phyloP scores from a whole-genome alignment of 92 coral and sea anemone genomes.

The Heteractis magnifica region DNA sequence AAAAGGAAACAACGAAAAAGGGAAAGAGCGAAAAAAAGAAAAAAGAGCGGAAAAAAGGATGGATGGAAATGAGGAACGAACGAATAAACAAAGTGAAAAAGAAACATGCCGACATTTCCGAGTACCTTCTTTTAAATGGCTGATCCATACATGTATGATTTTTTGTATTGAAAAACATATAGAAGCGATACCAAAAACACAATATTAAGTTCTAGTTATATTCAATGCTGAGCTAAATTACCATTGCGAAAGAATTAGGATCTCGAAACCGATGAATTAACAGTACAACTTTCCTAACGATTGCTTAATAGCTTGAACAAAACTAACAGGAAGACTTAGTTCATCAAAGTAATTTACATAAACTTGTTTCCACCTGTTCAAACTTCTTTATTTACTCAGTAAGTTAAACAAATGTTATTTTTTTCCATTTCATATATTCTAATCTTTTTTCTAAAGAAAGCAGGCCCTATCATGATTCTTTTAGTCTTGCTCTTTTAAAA shows the following conservation, averaged over 20 bases:
- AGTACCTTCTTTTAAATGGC: not conserved
- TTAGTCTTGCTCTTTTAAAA: not conserved
- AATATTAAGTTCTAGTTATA: not conserved
- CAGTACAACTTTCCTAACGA: not conserved
- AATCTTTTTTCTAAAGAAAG: not conserved
- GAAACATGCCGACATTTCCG: not conserved
- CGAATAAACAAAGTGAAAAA: no score
- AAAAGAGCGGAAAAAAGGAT: no score
- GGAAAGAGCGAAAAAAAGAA: no score
- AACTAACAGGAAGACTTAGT: not conserved
- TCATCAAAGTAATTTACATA: not conserved
- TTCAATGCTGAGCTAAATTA: not conserved
- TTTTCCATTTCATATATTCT: not conserved
- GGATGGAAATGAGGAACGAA: no score
- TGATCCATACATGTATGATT: not conserved
- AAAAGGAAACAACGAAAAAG: not conserved
- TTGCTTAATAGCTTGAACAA: not conserved
- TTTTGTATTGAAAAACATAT: not conserved
- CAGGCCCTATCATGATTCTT: not conserved
- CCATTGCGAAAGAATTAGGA: not conserved
- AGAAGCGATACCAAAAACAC: not conserved
- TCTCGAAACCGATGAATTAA: not conserved
- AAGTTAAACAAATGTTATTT: slow-evolving; percentile 6
- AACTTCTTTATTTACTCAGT: not conserved
- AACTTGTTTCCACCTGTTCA: slow-evolving; percentile 5